Evolutionary conservation across 1,140 invertebrate genomes (phyloP).

Genomic region (Lordiphosa mommai): DNA sequence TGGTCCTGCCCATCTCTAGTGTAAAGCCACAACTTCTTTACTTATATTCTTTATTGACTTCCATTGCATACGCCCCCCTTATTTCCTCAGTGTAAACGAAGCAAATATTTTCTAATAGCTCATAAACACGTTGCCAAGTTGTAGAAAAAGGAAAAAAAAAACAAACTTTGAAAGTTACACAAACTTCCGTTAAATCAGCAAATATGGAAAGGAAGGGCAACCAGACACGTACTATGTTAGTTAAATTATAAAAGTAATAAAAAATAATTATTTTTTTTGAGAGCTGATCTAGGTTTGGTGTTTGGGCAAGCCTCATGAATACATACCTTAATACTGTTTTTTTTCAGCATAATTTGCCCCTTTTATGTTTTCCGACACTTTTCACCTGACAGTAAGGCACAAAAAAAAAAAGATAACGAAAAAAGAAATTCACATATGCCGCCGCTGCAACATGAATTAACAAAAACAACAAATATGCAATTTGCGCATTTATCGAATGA

Average conservation of each 20-base stretch:
- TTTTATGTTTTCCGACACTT: conserved; percentile 66
- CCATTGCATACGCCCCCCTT: too few relatives aligned
- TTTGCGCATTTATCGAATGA: conserved; percentile 37
- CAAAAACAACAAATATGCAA: conserved; percentile 27
- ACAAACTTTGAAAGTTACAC: conserved; percentile 20
- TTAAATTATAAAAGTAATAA: not conserved
- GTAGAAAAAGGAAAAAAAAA: conserved; percentile 32
- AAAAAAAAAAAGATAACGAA: conserved; percentile 16
- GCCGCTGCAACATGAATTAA: conserved; percentile 25
- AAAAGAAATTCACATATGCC: conserved; percentile 34
- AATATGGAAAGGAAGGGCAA: conserved; percentile 1
- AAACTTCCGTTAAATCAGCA: conserved; percentile 34
- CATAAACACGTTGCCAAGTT: conserved; percentile 11
- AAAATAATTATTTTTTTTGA: not conserved
- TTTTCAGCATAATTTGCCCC: conserved; percentile 1
- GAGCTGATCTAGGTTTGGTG: too few relatives aligned
- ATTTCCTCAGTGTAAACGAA: conserved; percentile 4
- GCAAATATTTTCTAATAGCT: conserved; percentile 30
- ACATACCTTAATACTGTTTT: not conserved
- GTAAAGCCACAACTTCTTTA: too few relatives aligned
- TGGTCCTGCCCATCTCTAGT: too few relatives aligned
- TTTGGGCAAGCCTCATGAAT: not conserved
- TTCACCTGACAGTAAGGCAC: conserved; percentile 37
- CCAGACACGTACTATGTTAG: not conserved
- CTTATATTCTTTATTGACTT: too few relatives aligned